Percentiles rank a stretch among this genome's conserved stretches.
These are phyloP conservation scores for Dunckerocampus dactyliophorus DNA, from an alignment of 2,113 vertebrate genomes.

Conservation along the genomic window DNA sequence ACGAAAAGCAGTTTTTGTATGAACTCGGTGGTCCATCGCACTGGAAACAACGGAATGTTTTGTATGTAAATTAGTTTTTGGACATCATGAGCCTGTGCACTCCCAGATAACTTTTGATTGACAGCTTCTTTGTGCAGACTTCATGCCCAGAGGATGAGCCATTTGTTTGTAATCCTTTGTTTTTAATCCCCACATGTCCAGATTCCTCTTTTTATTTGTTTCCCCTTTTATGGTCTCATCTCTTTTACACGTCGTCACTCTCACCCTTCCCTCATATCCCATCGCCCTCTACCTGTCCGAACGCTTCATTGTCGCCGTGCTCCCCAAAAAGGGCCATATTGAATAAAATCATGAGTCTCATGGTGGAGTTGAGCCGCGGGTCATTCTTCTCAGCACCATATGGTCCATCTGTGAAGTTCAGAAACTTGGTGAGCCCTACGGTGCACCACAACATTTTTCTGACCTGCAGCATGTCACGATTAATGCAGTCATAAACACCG, in stretches of 20 bases:
- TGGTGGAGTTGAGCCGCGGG: conserved; percentile 41
- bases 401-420: conserved; percentile 36
- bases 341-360: conserved; percentile 60
- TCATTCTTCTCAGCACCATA: conserved; percentile 44
- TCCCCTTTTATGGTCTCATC: not conserved
- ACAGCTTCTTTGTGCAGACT: conserved; percentile 15
- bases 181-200: conserved; percentile 1
- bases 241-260: not conserved
- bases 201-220: not conserved
- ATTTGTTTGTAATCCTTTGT: not conserved
- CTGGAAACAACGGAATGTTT: not conserved
- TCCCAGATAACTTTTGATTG: conserved; percentile 16
- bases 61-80: conserved; percentile 11
- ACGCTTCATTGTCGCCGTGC: conserved; percentile 5
- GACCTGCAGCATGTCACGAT: not conserved
- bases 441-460: conserved; percentile 11
- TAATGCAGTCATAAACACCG: not conserved
- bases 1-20: no score
- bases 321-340: conserved; percentile 30
- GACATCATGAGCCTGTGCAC: not conserved
- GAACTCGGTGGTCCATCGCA: not conserved
- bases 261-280: conserved; percentile 4
- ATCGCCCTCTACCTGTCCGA: conserved; percentile 19
- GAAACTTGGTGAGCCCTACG: conserved; percentile 31
- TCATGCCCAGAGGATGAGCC: conserved; percentile 26